Conservation (phyloP, 2,888 invertebrate species). For the Syrista parreyssii region DNA sequence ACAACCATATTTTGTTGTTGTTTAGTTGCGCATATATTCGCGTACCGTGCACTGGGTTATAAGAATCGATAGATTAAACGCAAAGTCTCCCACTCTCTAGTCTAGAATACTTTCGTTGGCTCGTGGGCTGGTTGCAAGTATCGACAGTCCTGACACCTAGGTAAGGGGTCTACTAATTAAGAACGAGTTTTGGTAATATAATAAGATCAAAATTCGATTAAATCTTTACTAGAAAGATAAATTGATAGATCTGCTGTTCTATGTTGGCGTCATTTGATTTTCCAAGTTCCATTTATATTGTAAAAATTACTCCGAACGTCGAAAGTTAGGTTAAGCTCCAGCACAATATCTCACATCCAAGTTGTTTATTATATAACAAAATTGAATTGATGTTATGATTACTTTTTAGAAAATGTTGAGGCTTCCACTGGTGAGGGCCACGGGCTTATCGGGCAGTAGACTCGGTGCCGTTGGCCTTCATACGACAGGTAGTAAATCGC, state of each 20-base stretch:
- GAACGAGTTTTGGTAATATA: conserved; percentile 26
- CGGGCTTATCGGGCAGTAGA: conserved; percentile 65
- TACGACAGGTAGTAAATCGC: conserved; percentile 52
- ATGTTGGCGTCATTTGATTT: background rate
- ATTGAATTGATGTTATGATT: conserved; percentile 26
- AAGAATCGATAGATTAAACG: too few species aligned
- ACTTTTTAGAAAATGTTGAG: conserved; percentile 75
- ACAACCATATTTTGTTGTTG: too few species aligned
- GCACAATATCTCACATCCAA: conserved; percentile 14
- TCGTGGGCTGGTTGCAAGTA: background rate
- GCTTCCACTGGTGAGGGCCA: conserved; percentile 77
- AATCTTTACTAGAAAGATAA: background rate
- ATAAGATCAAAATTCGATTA: conserved; percentile 11
- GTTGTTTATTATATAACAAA: conserved; percentile 47
- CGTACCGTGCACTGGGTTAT: too few species aligned
- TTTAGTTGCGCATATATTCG: too few species aligned
- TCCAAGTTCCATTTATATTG: background rate
- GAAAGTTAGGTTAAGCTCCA: conserved; percentile 16
- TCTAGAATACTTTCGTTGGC: background rate
- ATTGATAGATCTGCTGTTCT: background rate
- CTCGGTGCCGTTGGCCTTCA: conserved; percentile 59
- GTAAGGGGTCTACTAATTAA: conserved; percentile 27
- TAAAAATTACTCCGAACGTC: background rate
- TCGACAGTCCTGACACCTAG: conserved; percentile 36
- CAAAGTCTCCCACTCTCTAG: too few species aligned